Conservation (phyloP, 2,797 vertebrate species). For the Sebastes itinus region DNA sequence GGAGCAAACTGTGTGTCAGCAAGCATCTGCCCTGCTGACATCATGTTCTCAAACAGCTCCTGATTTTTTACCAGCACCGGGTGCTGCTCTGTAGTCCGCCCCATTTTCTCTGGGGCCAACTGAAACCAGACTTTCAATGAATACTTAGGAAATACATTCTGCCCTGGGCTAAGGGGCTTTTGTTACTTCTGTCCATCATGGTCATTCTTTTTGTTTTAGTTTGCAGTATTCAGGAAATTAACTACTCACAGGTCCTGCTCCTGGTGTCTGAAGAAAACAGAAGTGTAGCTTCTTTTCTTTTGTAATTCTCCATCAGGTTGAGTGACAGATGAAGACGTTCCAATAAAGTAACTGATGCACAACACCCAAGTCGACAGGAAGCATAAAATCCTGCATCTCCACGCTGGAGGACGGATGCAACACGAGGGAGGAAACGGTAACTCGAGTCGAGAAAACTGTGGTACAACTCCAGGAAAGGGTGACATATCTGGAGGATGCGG, state of each 20-base stretch:
- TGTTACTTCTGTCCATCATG: constrained; percentile 15
- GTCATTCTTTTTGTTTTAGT: constrained; percentile 13
- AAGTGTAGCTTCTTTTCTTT: neutral
- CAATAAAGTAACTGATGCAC: neutral
- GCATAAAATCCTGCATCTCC: neutral
- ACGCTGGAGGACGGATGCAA: no score
- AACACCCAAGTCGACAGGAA: neutral
- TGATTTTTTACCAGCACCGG: no score
- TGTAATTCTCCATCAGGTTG: neutral
- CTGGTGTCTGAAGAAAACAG: neutral
- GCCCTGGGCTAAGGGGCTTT: neutral
- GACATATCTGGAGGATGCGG: no score
- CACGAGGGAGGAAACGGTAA: no score
- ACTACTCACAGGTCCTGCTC: neutral
- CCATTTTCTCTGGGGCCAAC: neutral
- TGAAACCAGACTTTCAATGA: constrained; percentile 36
- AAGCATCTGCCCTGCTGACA: constrained; percentile 30
- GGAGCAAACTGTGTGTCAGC: constrained; percentile 33
- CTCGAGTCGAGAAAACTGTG: no score
- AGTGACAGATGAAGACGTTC: neutral
- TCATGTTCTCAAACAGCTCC: no score
- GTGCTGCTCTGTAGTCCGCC: constrained; percentile 6
- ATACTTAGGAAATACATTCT: constrained; percentile 39
- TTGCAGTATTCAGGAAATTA: neutral
- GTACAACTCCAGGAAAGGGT: no score